Conservation (phyloP, 1,140 invertebrate genomes). For the Sipha flava region DNA sequence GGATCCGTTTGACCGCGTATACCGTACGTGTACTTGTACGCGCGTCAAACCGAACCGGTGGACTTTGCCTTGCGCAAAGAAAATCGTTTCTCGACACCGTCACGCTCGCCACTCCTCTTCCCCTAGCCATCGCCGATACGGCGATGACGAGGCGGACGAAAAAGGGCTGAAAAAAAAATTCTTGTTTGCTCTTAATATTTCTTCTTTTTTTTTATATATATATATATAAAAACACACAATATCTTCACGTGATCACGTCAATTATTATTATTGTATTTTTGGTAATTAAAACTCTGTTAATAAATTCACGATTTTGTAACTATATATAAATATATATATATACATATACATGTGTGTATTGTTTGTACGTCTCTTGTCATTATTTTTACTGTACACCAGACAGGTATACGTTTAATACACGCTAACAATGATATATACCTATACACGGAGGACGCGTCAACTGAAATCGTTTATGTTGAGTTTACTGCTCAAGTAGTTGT, state of each 20-base stretch:
- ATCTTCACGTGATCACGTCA: not conserved
- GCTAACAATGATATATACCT: too few species aligned
- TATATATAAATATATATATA: not conserved
- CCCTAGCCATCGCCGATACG: too few species aligned
- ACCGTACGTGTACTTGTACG: too few species aligned
- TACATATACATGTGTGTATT: too few species aligned
- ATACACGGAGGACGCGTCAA: too few species aligned
- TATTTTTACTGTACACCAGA: too few species aligned
- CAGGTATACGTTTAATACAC: too few species aligned
- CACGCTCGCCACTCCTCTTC: not conserved
- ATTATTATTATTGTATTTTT: constrained; percentile 4
- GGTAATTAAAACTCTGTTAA: constrained; percentile 5
- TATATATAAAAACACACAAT: not conserved
- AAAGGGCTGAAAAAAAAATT: not conserved
- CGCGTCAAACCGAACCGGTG: not conserved
- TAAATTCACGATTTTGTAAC: constrained; percentile 13
- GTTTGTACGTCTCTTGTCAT: too few species aligned
- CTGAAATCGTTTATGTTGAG: too few species aligned
- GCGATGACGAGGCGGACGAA: not conserved
- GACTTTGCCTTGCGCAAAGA: not conserved
- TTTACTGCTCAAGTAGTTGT: too few species aligned
- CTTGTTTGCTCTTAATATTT: constrained; percentile 14
- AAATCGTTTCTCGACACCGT: constrained; percentile 13
- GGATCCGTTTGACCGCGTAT: not conserved
- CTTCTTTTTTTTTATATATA: not conserved